phyloP scores from a whole-genome alignment of 2,888 invertebrate species.

The Apodemia hepburni region DNA sequence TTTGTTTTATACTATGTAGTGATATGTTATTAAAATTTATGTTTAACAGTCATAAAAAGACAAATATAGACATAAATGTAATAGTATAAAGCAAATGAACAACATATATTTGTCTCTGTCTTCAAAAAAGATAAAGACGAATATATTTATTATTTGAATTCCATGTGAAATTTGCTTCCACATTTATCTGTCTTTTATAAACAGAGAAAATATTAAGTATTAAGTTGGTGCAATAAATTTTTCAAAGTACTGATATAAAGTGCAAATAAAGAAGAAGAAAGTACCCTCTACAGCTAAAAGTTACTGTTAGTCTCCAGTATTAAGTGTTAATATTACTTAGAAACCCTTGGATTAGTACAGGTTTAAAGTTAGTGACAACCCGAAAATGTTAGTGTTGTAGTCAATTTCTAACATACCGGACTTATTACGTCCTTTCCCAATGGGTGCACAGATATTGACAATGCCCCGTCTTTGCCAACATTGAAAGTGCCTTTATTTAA shows the following conservation, averaged over 20 bases:
- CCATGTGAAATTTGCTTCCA: too few relatives aligned
- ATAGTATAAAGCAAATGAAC: too few relatives aligned
- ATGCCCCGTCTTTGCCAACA: slow-evolving; percentile 66
- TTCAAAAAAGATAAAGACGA: too few relatives aligned
- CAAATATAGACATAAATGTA: too few relatives aligned
- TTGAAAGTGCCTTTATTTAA: slow-evolving; percentile 59
- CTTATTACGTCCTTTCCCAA: slow-evolving; percentile 46
- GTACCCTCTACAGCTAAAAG: slow-evolving; percentile 1
- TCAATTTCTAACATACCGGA: slow-evolving; percentile 54
- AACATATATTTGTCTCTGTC: too few relatives aligned
- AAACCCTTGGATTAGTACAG: slow-evolving; percentile 13
- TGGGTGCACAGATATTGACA: slow-evolving; percentile 68
- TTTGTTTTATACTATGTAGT: too few relatives aligned
- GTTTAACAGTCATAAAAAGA: too few relatives aligned
- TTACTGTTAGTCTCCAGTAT: slow-evolving; percentile 1
- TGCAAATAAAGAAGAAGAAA: slow-evolving; percentile 3
- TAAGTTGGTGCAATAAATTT: too few relatives aligned
- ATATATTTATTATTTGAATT: too few relatives aligned
- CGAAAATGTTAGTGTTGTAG: slow-evolving; percentile 32
- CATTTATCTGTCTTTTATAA: too few relatives aligned
- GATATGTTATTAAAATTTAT: too few relatives aligned
- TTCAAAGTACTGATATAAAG: background rate
- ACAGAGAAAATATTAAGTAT: too few relatives aligned
- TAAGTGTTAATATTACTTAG: slow-evolving; percentile 11
- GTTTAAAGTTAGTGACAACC: slow-evolving; percentile 23